Base-by-base conservation (phyloP, 1,140 invertebrate species). In the Lethrus apterus region DNA sequence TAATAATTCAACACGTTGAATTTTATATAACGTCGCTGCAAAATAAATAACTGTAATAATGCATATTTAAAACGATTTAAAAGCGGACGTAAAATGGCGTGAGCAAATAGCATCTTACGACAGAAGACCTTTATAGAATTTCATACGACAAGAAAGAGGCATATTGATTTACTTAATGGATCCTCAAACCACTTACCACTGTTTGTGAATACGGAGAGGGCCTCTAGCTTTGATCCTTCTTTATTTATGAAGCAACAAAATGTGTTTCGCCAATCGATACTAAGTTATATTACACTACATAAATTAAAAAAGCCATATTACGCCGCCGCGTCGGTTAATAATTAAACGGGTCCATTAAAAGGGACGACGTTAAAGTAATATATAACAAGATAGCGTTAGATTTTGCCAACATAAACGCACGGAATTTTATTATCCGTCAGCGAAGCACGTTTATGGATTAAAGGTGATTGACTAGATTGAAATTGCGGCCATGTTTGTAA, bases 131-230 rank as follows among this genome's bases (percentile, higher is more conserved):
- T n/a, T 34, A 34, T 34, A 34, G 7, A 34, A 17, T 34, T 34
- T 3, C 5, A 17, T 34, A 17, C 19, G 9, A 34, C 32, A 17
- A 34, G 31, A 44, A 31, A 31, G 31, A 31, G 31, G 18, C 43
- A 47, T 52, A 52, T 52, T 52, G 50, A 52, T 52, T 52, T 40
- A 38, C 41, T 40, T 52, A 52, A 52, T 52, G 50, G 50, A 47
- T 34, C 45, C 45, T 42, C 41, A 31, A 52, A 47, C 50, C 50
- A 52, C 46, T 52, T 52, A 52, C 33, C 46, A 41, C 38, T 46
- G 50, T 52, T 52, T 52, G 50, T 52, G 50, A 48, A 51, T 32
- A 36, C 41, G 45, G 35, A 36, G 33, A 40, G 41, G 42, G 41
- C 26, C 45, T 31, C 19, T 40, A n/a, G 36, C 50, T 52, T 48